Conservation (phyloP, 2,113 vertebrate species). For the Stegastes partitus region DNA sequence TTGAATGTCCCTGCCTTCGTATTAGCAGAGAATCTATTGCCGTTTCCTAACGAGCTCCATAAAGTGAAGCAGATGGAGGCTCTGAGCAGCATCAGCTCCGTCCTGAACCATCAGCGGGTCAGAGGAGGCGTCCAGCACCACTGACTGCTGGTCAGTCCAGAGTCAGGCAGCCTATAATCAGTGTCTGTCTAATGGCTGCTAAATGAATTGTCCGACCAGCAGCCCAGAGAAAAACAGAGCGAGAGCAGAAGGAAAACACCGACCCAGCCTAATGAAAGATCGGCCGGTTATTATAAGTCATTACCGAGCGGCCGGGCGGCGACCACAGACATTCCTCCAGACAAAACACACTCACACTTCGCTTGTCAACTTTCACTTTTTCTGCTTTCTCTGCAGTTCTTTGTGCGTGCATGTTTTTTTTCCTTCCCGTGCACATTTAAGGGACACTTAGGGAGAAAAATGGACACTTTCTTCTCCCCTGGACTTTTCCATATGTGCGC, state of each 20-base stretch:
- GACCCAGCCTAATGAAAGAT: constrained; percentile 53
- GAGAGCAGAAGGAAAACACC: constrained; percentile 17
- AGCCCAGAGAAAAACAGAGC: constrained; percentile 26
- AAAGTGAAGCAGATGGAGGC: not conserved
- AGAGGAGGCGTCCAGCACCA: not conserved
- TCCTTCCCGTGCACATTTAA: constrained; percentile 67
- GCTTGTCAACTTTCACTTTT: constrained; percentile 55
- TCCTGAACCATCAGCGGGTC: constrained; percentile 9
- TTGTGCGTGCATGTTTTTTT: not conserved
- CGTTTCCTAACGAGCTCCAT: not conserved
- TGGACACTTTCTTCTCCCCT: constrained; percentile 22
- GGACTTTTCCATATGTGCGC: constrained; percentile 35
- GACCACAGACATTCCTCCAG: constrained; percentile 69
- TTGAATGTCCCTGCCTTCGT: not conserved
- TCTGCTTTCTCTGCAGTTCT: constrained; percentile 63
- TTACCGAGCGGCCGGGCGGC: constrained; percentile 43
- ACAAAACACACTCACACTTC: constrained; percentile 64
- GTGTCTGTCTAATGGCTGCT: constrained; percentile 15
- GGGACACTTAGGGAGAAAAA: constrained; percentile 44
- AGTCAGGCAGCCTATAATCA: constrained; percentile 16
- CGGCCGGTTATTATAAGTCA: constrained; percentile 58
- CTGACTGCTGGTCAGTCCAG: not conserved
- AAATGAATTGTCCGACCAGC: constrained; percentile 46
- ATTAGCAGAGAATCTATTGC: not conserved
- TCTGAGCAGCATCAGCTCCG: not conserved